Evolutionary conservation across 1,140 invertebrate species (phyloP), one percentile per base, ranked within the genome.

Genomic region (Macrosteles quadrilineatus): DNA sequence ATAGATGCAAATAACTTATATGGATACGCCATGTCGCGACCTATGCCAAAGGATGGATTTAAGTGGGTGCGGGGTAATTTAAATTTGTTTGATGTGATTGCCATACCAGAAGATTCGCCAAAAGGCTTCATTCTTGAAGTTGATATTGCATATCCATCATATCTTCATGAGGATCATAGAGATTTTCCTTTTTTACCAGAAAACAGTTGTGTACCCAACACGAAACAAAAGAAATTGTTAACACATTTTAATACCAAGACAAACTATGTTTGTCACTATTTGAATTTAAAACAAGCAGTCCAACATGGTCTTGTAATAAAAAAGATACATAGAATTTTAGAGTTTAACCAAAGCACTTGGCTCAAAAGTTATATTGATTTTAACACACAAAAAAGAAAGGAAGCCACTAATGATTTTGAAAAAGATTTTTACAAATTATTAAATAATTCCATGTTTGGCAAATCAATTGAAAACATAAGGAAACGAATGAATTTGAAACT

Each of bases 1-100:
- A 78, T 80, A 21, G 84, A 86, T 81, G 79, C 77, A 11, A 86
- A 85, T 74, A 85, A 86, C 77, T 74, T 85, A 53, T 87, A 87
- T 80, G 84, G 84, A 12, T 79, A 73, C 66, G 79, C 80, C 11
- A 83, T 86, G 82, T 79, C 75, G 21, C 73, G 81, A 71, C 74
- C 70, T 70, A 74, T 85, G 47, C 83, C 83, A 21, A 73, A 72
- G 23, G 70, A 68, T 31, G 72, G 76, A 32, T 86, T 85, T 78
- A 59, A 81, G 73, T 86, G 81, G 81, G 64, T 80, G 23, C 67
- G 4, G 73, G 72, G 74, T 76, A 55, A 74, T 77, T 2, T 47
- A 69, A 66, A 14, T 78, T 75, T 77, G n/a, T n/a, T 82, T 75
- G 77, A 80, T 73, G 72, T 75, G 55, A 59, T 72, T 47, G 75